Evolutionary conservation across 2,797 vertebrate species (phyloP).

Genomic region (Acipenser ruthenus): DNA sequence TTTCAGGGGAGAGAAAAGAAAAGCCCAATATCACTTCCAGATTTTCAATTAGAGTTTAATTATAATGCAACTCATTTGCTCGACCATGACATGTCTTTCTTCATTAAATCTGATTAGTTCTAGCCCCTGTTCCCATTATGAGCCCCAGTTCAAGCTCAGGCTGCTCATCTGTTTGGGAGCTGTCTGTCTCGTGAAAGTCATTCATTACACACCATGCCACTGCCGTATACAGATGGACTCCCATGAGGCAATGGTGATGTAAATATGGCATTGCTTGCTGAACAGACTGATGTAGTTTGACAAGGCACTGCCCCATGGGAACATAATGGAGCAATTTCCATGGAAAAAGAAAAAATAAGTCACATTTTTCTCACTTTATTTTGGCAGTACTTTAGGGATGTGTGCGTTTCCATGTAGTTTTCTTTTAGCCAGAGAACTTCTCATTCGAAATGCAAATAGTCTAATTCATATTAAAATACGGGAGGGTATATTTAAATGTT

Average conservation of each 20-base stretch:
- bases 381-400: no score
- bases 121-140: slow-evolving; percentile 46
- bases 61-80: slow-evolving; percentile 62
- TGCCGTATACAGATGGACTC: background rate
- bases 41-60: slow-evolving; percentile 76
- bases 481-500: no score
- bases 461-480: no score
- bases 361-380: no score
- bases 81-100: slow-evolving; percentile 60
- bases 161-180: slow-evolving; percentile 55
- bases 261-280: background rate
- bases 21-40: slow-evolving; percentile 53
- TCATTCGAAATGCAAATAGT: no score
- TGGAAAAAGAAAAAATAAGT: background rate
- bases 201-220: slow-evolving; percentile 20
- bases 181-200: slow-evolving; percentile 31
- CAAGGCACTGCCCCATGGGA: slow-evolving; percentile 3
- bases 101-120: slow-evolving; percentile 75
- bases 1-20: slow-evolving; percentile 25
- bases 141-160: slow-evolving; percentile 32
- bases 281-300: slow-evolving; percentile 1
- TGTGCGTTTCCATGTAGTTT: no score
- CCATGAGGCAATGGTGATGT: background rate
- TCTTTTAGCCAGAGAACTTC: no score
- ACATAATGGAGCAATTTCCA: background rate